Base-by-base conservation (phyloP, 2,888 invertebrate species). In the Calameuta idolon region DNA sequence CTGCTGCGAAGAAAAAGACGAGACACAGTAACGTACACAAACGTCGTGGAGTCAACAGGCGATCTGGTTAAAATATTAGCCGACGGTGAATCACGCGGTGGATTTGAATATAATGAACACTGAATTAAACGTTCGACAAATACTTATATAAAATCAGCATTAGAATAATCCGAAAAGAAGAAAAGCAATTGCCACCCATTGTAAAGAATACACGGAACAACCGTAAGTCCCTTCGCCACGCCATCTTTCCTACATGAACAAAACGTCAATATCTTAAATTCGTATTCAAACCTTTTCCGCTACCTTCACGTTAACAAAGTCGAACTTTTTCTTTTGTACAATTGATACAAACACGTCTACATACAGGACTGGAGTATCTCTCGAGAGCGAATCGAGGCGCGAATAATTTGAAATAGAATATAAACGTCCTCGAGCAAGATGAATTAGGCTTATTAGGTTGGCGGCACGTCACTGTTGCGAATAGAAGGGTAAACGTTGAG, bases 61-160 rank as follows among this genome's bases (percentile, higher is more conserved):
- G 91, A 91, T 81, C 85, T 90, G 55, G 87, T 91, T 73, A 87
- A 89, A 86, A 91, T 91, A 85, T 81, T 91, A 75, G 82, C 88
- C 11, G 85, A 85, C 31, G 84, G 85, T 69, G 91, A 90, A 15
- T 9, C 23, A 2, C 55, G 23, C 9, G 23, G 5, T 55, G 9
- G 55, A 55, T 1, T 55, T 55, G 23, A 55, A 55, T 5, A 23
- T 5, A 9, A 2, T 3, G 55, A 55, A 23, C 9, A 15, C 0
- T 23, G 9, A 55, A 55, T 55, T 55, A 55, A 55, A 23, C 9
- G 0, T 55, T 55, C 9, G 2, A 23, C 9, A 23, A 23, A 15
- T 5, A 55, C 23, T 55, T 23, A 9, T 55, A 23, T 23, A 23
- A 55, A 9, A 55, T 23, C 9, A 15, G 23, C 55, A 55, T 15